Evolutionary conservation across 1,140 invertebrate species (phyloP), one percentile per base, ranked within the genome.

Genomic region (Lasioglossum baleicum): DNA sequence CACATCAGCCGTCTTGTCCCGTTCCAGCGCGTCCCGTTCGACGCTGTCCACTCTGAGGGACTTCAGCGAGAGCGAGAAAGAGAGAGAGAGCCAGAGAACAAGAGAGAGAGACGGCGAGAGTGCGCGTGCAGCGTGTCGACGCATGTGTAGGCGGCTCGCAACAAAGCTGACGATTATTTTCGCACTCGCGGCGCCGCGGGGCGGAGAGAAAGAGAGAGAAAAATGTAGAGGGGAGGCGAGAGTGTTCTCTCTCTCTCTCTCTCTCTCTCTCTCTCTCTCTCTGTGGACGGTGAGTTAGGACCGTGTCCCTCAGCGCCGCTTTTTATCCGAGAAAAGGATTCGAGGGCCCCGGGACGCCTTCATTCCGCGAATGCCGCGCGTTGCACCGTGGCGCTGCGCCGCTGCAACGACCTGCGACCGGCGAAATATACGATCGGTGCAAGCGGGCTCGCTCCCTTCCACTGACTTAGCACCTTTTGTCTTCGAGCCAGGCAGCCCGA

Each of bases 401-500:
- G 22, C 35, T 22, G 17, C 69, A 42, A 69, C 56, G 56, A 71
- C 31, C 40, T 35, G 58, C 70, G 10, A 72, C 35, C 48, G 7
- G 58, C 56, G 20, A 74, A 65, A 74, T 74, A 63, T 63, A 64
- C 72, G 72, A 74, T 63, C 35, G 44, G 42, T 63, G 7, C 58
- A 61, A 40, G 11, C 40, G 13, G 64, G 7, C 22, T 8, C n/a
- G 51, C 13, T 80, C 71, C 56, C 72, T 84, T 53, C 61, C 72
- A 35, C 80, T 80, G 73, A 85, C 72, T 83, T 83, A 80, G 81
- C 83, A 83, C 83, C 81, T 83, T 85, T 85, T 85, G 83, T 85
- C 83, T 64, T 53, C n/a, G 40, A 26, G 48, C 44, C 60, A 48
- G 44, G 44, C 44, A 48, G 44, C 40, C 48, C 22, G 26, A 65